phyloP scores from a whole-genome alignment of 1,140 invertebrate genomes.

The Sesamia nonagrioides region DNA sequence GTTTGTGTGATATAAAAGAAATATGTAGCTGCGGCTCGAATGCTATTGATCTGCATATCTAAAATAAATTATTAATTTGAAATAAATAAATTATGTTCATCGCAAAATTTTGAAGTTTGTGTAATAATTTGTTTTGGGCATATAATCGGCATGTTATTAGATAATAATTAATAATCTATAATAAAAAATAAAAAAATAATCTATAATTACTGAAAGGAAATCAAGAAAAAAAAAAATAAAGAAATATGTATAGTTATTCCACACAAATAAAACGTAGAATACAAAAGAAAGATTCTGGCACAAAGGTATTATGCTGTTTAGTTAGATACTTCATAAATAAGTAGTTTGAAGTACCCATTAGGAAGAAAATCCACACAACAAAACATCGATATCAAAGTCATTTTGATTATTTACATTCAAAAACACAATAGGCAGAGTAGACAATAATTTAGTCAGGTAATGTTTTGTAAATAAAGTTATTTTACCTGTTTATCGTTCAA shows the following conservation, averaged over 20 bases:
- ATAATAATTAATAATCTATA: too few species aligned
- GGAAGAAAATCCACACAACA: background rate
- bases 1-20: conserved; percentile 5
- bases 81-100: background rate
- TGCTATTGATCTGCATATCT: background rate
- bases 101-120: background rate
- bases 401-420: conserved; percentile 27
- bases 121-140: background rate
- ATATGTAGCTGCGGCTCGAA: background rate
- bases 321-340: too few species aligned
- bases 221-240: too few species aligned
- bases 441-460: conserved; percentile 5
- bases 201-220: too few species aligned
- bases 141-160: background rate
- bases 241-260: too few species aligned
- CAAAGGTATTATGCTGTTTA: too few species aligned
- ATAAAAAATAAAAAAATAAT: too few species aligned
- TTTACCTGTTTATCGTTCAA: conserved; percentile 23
- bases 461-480: conserved; percentile 29
- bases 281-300: too few species aligned
- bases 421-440: conserved; percentile 7
- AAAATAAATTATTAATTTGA: background rate
- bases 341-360: background rate
- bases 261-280: too few species aligned
- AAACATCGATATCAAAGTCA: background rate